A percentile compares a stretch with the other conserved stretches of the same genome.
These are phyloP conservation scores for Dryocosmus kuriphilus DNA, from an alignment of 2,888 invertebrate species.

Conservation along the genomic window DNA sequence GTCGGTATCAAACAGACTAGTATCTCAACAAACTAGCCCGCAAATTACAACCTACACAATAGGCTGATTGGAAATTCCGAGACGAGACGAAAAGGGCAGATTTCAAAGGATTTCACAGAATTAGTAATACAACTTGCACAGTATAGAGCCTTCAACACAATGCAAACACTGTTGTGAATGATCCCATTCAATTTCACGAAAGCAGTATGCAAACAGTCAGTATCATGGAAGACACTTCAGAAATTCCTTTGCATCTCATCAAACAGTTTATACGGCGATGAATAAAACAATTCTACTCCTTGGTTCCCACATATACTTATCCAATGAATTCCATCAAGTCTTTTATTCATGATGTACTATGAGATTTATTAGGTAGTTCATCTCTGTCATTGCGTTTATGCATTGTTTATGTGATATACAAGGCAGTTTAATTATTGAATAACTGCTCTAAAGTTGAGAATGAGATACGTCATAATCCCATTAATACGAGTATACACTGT, in stretches of 20 bases:
- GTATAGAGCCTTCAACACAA: background rate
- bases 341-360: background rate
- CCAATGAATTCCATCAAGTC: slow-evolving; percentile 8
- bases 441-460: background rate
- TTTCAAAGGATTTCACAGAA: background rate
- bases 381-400: background rate
- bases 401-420: background rate
- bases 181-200: slow-evolving; percentile 9
- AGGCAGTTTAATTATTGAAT: background rate
- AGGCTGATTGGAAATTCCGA: slow-evolving; percentile 9
- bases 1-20: slow-evolving; percentile 59
- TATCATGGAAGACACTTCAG: background rate
- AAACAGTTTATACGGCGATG: background rate
- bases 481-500: too few species aligned
- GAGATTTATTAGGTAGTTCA: background rate
- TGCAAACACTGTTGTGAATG: background rate
- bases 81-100: background rate
- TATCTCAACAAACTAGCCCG: slow-evolving; percentile 49
- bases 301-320: slow-evolving; percentile 4
- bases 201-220: slow-evolving; percentile 20
- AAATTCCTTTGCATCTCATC: slow-evolving; percentile 5
- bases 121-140: background rate
- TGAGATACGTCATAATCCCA: background rate
- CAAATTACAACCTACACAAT: slow-evolving; percentile 31
- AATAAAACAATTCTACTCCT: slow-evolving; percentile 11